Conservation (phyloP, 1,140 invertebrate species). For the Schlechtendalia chinensis region DNA sequence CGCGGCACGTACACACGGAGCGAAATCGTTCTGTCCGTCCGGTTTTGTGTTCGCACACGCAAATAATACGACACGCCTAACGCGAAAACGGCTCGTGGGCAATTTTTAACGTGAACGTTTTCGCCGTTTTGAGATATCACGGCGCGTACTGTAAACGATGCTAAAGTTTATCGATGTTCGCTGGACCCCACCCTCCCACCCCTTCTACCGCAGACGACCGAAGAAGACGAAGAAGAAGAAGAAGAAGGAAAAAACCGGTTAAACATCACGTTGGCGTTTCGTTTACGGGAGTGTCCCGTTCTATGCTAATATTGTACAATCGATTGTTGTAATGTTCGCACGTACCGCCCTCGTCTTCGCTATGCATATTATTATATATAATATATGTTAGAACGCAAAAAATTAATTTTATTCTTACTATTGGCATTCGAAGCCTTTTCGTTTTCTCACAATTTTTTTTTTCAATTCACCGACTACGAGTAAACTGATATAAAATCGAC, state of each 20-base stretch:
- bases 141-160: conserved; percentile 5
- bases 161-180: background rate
- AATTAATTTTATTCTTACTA: background rate
- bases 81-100: background rate
- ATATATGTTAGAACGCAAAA: background rate
- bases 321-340: background rate
- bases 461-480: too few species aligned
- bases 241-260: background rate
- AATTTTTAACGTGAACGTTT: background rate
- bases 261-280: conserved; percentile 16
- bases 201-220: too few species aligned
- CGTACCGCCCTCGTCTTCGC: background rate
- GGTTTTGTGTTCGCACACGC: conserved; percentile 14
- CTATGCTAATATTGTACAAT: conserved; percentile 19
- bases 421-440: too few species aligned
- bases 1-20: background rate
- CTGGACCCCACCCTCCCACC: background rate
- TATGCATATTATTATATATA: too few species aligned
- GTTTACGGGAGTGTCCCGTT: conserved; percentile 26
- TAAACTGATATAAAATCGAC: too few species aligned
- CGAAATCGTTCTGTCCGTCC: background rate
- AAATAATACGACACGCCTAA: conserved; percentile 15
- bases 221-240: too few species aligned
- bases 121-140: conserved; percentile 28
- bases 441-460: too few species aligned